Conservation (phyloP, 2,888 invertebrate genomes). For the Pharmacophagus antenor region DNA sequence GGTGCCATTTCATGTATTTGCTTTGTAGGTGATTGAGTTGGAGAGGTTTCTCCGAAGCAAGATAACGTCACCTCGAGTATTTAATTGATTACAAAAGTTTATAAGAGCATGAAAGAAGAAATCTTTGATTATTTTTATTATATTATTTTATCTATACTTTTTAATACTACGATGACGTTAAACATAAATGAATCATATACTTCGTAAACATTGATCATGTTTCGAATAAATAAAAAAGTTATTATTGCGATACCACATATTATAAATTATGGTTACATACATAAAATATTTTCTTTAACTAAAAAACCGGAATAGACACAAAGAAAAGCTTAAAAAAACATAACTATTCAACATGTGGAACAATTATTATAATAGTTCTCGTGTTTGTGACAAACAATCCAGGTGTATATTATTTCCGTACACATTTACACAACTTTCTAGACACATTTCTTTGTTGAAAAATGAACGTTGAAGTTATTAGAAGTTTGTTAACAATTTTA, state of each 20-base stretch:
- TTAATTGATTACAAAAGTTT: slow-evolving; percentile 18
- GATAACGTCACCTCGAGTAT: slow-evolving; percentile 6
- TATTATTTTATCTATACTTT: no score
- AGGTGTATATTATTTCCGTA: slow-evolving; percentile 40
- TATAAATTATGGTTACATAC: no score
- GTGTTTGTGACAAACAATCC: slow-evolving; percentile 30
- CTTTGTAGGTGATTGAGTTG: slow-evolving; percentile 38
- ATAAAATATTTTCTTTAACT: no score
- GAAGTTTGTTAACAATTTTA: slow-evolving; percentile 48
- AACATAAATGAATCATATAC: no score
- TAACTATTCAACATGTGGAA: not conserved
- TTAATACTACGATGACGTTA: no score
- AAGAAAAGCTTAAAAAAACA: not conserved
- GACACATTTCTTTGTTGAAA: slow-evolving; percentile 65
- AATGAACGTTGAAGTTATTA: slow-evolving; percentile 58
- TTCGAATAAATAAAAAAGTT: no score
- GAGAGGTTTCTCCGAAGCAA: slow-evolving; percentile 11
- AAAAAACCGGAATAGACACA: not conserved
- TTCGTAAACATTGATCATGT: no score
- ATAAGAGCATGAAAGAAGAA: no score
- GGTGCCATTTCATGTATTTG: slow-evolving; percentile 60
- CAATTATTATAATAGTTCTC: slow-evolving; percentile 11
- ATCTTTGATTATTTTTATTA: no score
- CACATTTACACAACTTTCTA: slow-evolving; percentile 69
- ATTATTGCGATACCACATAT: no score